Evolutionary conservation across 2,888 invertebrate species (phyloP).

Genomic region (Lagria hirta): DNA sequence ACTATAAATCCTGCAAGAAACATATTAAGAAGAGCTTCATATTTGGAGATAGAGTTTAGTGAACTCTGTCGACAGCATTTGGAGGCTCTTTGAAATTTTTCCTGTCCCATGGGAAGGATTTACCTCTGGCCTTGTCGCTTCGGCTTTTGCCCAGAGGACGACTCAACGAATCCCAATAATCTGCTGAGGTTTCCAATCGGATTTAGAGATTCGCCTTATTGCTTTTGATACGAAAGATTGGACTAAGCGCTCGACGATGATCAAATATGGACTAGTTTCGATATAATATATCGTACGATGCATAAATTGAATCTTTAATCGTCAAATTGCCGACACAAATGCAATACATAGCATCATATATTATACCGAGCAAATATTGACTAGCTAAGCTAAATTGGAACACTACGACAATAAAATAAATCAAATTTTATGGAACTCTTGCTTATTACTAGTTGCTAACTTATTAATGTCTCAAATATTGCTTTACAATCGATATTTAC

Average conservation of each 20-base stretch:
- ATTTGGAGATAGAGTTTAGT: slow-evolving; percentile 17
- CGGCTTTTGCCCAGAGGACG: slow-evolving; percentile 39
- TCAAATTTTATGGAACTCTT: no score
- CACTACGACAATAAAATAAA: no score
- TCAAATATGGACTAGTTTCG: slow-evolving; percentile 30
- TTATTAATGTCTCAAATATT: no score
- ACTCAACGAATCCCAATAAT: slow-evolving; percentile 48
- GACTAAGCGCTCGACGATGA: slow-evolving; percentile 34
- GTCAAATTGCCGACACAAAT: no score
- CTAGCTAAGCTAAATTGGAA: no score
- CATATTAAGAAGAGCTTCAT: slow-evolving; percentile 22
- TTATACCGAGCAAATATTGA: no score
- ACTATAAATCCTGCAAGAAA: slow-evolving; percentile 16
- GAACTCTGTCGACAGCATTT: slow-evolving; percentile 23
- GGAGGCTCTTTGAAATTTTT: slow-evolving; percentile 29
- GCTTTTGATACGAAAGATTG: slow-evolving; percentile 43
- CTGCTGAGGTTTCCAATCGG: slow-evolving; percentile 50
- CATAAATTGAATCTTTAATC: no score
- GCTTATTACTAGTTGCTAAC: no score
- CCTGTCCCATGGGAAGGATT: slow-evolving; percentile 43
- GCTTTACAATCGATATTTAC: no score
- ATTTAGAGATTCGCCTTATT: slow-evolving; percentile 48
- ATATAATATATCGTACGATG: no score
- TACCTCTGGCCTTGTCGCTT: slow-evolving; percentile 38
- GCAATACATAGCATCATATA: no score